Evolutionary conservation across 2,113 vertebrate genomes (phyloP).

Genomic region (Chaetops frenatus): DNA sequence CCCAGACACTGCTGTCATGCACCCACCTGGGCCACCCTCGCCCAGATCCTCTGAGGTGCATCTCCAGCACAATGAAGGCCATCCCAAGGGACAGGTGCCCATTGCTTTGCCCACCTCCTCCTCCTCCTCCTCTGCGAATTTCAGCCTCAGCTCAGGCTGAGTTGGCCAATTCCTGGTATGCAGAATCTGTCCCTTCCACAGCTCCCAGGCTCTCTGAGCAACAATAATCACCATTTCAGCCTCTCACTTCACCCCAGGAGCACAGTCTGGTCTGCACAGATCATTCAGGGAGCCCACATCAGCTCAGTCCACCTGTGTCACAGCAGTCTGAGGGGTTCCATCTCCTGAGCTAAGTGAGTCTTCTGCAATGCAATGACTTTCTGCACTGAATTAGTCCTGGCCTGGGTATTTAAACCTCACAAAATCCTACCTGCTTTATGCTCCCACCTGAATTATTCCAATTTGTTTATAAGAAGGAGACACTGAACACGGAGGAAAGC

Average conservation of each 20-base stretch:
- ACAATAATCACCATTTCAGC: neutral
- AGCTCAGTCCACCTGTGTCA: neutral
- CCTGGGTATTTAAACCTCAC: neutral
- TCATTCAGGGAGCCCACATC: neutral
- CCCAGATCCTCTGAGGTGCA: neutral
- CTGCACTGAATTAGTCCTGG: neutral
- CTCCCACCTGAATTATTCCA: neutral
- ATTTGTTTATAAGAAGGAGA: neutral
- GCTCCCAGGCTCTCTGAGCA: neutral
- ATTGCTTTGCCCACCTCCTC: neutral
- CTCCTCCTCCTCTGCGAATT: neutral
- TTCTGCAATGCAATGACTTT: neutral
- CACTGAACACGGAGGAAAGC: neutral
- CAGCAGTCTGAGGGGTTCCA: accelerated
- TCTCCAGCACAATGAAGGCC: neutral
- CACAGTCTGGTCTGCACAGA: neutral
- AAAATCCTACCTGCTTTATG: neutral
- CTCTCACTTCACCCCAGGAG: neutral
- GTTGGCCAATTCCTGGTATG: accelerated
- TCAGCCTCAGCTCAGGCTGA: neutral
- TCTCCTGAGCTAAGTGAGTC: neutral
- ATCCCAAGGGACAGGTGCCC: neutral
- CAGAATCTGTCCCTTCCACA: accelerated
- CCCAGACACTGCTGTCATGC: accelerated
- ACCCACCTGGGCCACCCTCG: neutral